Base-by-base conservation (phyloP, 2,797 vertebrate species). In the Sarcophilus harrisii region DNA sequence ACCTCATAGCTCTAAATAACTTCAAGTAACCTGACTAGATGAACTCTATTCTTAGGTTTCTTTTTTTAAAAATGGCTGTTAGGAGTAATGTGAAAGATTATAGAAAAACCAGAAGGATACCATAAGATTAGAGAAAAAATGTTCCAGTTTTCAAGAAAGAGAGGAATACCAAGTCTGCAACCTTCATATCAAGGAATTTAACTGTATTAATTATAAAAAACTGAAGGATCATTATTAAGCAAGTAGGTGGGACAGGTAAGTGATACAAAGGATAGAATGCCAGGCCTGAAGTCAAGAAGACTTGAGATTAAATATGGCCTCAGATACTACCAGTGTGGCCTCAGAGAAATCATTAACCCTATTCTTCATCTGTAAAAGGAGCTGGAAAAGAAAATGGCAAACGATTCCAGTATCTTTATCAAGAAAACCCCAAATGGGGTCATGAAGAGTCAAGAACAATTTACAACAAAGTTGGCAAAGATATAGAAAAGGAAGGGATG, bases 361-460 rank as follows among this genome's bases (percentile, higher is more conserved):
- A 4, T n/a, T 96, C 94, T 38, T 91, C 91, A 92, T n/a, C 38
- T 30, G 24, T 73, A 92, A 90, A 54, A 28, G 45, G 54, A 95
- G 38, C n/a, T 52, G 14, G 57, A 9, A 14, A n/a, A 66, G 32
- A 62, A 66, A 16, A 66, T n/a, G 62, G 62, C 5, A 66, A 66
- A n/a, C 14, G 14, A n/a, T 14, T 66, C 62, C 62, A 18, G 32
- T 66, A n/a, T n/a, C 14, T n/a, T 66, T n/a, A 62, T 29, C 62
- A 66, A 18, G 30, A 66, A 66, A 66, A 66, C 13, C 5, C 14
- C 62, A 66, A 66, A 66, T 66, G 62, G 14, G 32, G 32, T 66
- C 32, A n/a, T 5, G 13, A 66, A 66, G 62, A 16, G 62, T n/a
- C 62, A n/a, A 5, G 5, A 4, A n/a, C 30, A 32, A 62, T 4